A percentile compares a stretch with the other conserved stretches of the same genome.
Conservation (phyloP, 2,113 vertebrate species). For the Paramormyrops kingsleyae region DNA sequence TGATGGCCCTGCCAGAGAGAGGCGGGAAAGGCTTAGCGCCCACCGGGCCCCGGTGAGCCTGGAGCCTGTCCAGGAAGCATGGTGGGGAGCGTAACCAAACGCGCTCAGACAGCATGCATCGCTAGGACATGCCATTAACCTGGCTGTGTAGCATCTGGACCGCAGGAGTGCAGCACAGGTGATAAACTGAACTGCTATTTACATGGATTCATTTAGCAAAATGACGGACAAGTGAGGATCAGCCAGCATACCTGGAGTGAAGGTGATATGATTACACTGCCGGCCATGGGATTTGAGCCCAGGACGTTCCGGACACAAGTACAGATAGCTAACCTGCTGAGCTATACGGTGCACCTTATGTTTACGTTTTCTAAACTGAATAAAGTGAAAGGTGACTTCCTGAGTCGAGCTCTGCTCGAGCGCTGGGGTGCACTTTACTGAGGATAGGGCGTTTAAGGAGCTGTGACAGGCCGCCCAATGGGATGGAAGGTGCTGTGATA, state of each 20-base stretch:
- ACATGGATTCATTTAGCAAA: background rate
- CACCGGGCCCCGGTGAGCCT: background rate
- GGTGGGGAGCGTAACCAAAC: background rate
- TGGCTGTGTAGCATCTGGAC: background rate
- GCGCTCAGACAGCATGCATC: background rate
- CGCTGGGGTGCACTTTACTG: background rate
- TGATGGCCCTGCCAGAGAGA: constrained; percentile 75
- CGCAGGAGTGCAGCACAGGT: background rate
- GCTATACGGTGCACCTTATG: background rate
- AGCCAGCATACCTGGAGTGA: too few relatives aligned
- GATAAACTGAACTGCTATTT: background rate
- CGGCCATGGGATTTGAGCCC: background rate
- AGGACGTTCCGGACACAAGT: background rate
- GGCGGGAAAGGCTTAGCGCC: too few relatives aligned
- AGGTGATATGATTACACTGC: background rate
- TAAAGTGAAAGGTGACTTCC: background rate
- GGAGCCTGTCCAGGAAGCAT: background rate
- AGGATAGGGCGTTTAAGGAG: background rate
- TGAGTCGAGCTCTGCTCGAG: background rate
- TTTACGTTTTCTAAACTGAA: background rate
- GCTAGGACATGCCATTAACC: background rate
- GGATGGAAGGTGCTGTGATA: background rate
- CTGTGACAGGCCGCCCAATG: background rate
- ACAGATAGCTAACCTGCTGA: background rate
- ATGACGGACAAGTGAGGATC: background rate